Percentiles rank a stretch among this genome's conserved stretches.
phyloP scores from a whole-genome alignment of 2,888 invertebrate genomes.

The Invenusta paracnida region DNA sequence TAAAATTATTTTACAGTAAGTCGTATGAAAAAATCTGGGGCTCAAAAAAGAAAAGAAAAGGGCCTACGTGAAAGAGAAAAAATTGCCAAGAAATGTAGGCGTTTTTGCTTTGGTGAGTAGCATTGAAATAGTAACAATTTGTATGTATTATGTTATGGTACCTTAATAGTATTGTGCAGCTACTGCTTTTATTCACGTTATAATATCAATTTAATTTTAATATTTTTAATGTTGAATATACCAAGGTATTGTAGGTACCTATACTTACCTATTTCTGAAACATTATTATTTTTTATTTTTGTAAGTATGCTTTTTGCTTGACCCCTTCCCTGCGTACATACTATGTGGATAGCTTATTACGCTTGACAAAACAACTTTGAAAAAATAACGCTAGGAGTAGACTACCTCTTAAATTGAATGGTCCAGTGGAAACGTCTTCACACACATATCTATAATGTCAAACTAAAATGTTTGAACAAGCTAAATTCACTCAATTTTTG shows the following conservation, averaged over 20 bases:
- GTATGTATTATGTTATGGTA: no score
- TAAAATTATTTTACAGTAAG: no score
- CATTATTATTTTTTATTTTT: background rate
- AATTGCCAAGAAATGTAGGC: no score
- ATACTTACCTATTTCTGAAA: background rate
- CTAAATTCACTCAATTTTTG: background rate
- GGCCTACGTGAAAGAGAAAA: no score
- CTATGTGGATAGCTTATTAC: background rate
- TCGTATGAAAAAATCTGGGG: no score
- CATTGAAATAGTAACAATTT: no score
- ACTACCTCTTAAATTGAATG: background rate
- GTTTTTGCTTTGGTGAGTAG: no score
- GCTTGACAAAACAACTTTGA: background rate
- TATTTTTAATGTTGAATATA: no score
- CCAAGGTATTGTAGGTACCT: background rate
- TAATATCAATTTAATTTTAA: no score
- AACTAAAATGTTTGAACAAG: background rate
- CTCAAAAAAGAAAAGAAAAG: no score
- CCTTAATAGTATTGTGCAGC: no score
- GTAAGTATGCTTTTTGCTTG: background rate
- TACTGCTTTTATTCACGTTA: no score
- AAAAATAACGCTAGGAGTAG: background rate
- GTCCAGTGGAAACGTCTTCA: background rate
- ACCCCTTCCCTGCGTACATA: background rate
- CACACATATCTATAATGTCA: background rate